These are phyloP conservation scores for Pteronotus mesoamericanus DNA, from an alignment of 2,797 vertebrate genomes.

Conservation along the genomic window DNA sequence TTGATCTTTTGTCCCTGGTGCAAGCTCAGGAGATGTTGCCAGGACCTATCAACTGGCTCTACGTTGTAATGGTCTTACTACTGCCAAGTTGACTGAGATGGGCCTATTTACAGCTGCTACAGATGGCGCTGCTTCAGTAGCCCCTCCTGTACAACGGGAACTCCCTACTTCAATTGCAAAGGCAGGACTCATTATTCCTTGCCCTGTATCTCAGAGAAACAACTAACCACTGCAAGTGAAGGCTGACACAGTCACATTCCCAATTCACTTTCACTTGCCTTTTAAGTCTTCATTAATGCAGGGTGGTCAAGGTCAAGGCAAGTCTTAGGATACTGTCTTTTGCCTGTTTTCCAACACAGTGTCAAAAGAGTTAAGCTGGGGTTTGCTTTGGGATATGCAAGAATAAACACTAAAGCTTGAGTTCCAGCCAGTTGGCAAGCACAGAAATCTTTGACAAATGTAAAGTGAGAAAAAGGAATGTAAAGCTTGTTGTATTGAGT, in stretches of 20 bases:
- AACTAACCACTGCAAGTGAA: neutral
- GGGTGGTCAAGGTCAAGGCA: neutral
- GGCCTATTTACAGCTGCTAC: neutral
- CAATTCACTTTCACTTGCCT: neutral
- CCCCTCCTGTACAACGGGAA: neutral
- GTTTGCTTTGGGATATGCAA: neutral
- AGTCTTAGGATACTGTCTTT: neutral
- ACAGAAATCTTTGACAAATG: neutral
- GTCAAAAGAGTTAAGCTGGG: neutral
- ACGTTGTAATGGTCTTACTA: neutral
- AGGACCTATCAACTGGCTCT: neutral
- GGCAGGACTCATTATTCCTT: neutral
- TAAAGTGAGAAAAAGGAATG: neutral
- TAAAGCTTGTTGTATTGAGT: neutral
- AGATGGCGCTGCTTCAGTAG: neutral
- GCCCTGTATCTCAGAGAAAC: neutral
- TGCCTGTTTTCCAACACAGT: neutral
- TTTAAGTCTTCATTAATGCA: neutral
- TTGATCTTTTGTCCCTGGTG: slow-evolving; percentile 35
- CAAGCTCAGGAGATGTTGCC: neutral
- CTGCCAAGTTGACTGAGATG: neutral
- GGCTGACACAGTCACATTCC: neutral
- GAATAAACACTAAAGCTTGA: neutral
- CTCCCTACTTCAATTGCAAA: neutral
- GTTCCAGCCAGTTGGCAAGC: neutral